Evolutionary conservation across 2,113 vertebrate species (phyloP).

Genomic region (Protobothrops mucrosquamatus): DNA sequence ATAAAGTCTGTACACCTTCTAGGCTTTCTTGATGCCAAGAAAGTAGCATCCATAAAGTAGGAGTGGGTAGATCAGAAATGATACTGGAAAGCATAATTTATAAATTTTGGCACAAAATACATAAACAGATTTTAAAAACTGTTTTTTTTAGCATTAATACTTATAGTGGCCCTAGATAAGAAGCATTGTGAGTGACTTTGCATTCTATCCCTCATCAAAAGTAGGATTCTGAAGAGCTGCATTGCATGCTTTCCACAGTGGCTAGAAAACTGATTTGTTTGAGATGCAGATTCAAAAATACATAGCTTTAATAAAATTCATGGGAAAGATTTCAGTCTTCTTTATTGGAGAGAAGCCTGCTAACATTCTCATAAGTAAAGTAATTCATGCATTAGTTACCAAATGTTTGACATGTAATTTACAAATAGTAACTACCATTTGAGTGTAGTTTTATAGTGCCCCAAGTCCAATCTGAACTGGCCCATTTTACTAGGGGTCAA

Average conservation of each 20-base stretch:
- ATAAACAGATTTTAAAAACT: constrained; percentile 40
- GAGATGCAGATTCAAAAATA: constrained; percentile 30
- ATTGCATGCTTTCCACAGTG: constrained; percentile 31
- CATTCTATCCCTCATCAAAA: constrained; percentile 26
- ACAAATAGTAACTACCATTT: not conserved
- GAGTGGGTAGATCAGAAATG: constrained; percentile 39
- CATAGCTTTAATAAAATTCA: constrained; percentile 40
- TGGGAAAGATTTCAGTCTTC: not conserved
- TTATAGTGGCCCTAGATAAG: constrained; percentile 30
- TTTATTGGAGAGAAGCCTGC: constrained; percentile 6
- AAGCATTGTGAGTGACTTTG: constrained; percentile 25
- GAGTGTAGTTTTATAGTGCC: not conserved
- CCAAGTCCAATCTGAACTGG: not conserved
- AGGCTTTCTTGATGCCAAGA: constrained; percentile 40
- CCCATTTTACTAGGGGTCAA: not conserved
- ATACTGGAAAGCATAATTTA: constrained; percentile 52
- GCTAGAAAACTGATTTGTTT: constrained; percentile 38
- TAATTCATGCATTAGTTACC: not conserved
- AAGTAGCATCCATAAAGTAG: constrained; percentile 53
- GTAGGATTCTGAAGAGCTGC: constrained; percentile 40
- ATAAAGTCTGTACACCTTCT: constrained; percentile 45
- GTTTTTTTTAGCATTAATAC: constrained; percentile 28
- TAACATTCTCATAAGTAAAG: not conserved
- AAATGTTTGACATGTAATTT: not conserved
- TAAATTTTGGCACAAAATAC: constrained; percentile 44